A percentile compares a stretch with the other conserved stretches of the same genome.
Conservation (phyloP, 2,888 invertebrate species). For the Plebejus melissa region DNA sequence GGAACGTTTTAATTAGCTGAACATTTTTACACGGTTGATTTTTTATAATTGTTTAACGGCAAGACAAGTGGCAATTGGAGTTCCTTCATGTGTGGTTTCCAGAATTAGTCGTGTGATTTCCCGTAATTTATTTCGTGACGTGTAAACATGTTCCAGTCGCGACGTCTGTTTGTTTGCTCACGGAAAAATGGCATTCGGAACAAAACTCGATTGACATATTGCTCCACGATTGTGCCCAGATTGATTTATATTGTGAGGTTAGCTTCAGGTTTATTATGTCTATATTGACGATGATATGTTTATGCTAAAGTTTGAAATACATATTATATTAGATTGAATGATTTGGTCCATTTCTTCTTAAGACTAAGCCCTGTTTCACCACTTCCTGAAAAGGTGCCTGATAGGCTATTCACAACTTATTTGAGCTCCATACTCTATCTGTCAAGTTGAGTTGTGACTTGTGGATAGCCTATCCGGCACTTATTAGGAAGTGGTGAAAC, state of each 20-base stretch:
- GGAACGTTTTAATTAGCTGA: slow-evolving; percentile 32
- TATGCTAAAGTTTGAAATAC: neutral
- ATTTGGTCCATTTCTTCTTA: neutral
- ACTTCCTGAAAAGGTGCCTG: too few relatives aligned
- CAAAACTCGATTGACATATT: slow-evolving; percentile 63
- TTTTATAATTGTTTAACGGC: neutral
- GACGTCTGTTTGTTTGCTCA: slow-evolving; percentile 63
- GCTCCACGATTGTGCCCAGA: slow-evolving; percentile 54
- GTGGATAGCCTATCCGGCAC: too few relatives aligned
- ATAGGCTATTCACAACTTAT: too few relatives aligned
- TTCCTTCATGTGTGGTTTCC: slow-evolving; percentile 28
- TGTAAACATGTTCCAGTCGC: slow-evolving; percentile 60
- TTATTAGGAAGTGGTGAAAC: too few relatives aligned
- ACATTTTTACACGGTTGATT: neutral
- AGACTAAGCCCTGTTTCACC: neutral
- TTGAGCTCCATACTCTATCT: too few relatives aligned
- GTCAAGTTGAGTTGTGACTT: too few relatives aligned
- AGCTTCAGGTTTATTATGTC: neutral
- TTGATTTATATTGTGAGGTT: slow-evolving; percentile 52
- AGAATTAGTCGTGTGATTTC: slow-evolving; percentile 36
- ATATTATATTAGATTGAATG: neutral
- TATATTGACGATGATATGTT: slow-evolving; percentile 2
- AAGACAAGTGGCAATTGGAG: slow-evolving; percentile 32
- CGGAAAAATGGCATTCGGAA: slow-evolving; percentile 57
- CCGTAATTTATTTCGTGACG: slow-evolving; percentile 36